Evolutionary conservation across 2,113 vertebrate species (phyloP), one percentile per base, ranked within the genome.

Genomic region (Chaenogobius annularis): DNA sequence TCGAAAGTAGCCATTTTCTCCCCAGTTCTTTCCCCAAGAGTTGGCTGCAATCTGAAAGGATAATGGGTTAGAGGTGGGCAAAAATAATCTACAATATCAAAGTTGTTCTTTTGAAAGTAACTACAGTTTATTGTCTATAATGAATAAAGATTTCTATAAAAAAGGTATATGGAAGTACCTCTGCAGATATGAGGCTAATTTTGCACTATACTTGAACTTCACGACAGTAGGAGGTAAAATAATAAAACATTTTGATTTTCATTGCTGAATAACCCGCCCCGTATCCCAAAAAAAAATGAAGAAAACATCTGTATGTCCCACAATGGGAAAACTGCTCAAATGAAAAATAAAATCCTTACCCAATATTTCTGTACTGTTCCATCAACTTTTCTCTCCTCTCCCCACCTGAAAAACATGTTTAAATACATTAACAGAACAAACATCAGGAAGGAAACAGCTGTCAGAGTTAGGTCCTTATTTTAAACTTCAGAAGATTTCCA

Each of bases 21-120:
- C 97, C 97, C 97, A 99, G 74, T 92, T 93, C 43, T 92, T 96
- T 37, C 97, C 97, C 97, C 97, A 99, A 0, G 97, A 98, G 90
- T 99, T 99, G 79, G 96, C 96, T 0, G 95, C 97, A 0, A 94
- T 95, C 97, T 99, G 91, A 19, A 74, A 44, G 71, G 15, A 23
- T 44, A 73, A 44, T 56, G 3, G 31, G n/a, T 54, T 20, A 54
- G 19, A n/a, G 19, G 15, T 50, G 47, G 15, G 26, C 26, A 48
- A 5, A 15, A 6, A 48, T 48, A 4, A 6, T 15, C 13, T 48
- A 48, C 13, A 50, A 17, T 50, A 50, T 50, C 47, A 50, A 19
- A 50, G 47, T 50, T 50, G 47, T 50, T 50, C 17, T 50, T 50
- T 50, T 50, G 15, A 50, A 50, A 17, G 8, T 31, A 50, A 50